Percentiles rank a stretch among this genome's conserved stretches.
phyloP scores from a whole-genome alignment of 2,888 invertebrate species.

The Macropis europaea region DNA sequence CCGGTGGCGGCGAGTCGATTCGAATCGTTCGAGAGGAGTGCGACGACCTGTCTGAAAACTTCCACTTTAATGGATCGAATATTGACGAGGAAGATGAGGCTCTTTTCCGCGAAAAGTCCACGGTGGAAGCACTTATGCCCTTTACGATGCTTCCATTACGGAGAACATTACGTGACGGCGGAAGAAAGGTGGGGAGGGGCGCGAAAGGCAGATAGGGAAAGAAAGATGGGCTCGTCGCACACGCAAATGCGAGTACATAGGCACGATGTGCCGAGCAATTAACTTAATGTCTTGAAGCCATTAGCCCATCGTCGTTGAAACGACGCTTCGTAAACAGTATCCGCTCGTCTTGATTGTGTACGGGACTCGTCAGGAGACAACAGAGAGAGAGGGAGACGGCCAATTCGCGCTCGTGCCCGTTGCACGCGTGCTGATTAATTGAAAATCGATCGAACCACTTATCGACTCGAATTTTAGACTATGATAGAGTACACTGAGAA shows the following conservation, averaged over 20 bases:
- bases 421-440: conserved; percentile 52
- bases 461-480: conserved; percentile 25
- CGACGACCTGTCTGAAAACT: conserved; percentile 43
- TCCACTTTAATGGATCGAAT: conserved; percentile 56
- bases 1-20: background rate
- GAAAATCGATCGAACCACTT: conserved; percentile 57
- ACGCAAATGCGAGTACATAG: conserved; percentile 65
- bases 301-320: conserved; percentile 63
- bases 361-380: conserved; percentile 48
- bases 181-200: conserved; percentile 24
- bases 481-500: too few species aligned
- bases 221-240: conserved; percentile 59
- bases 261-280: conserved; percentile 66
- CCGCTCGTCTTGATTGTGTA: conserved; percentile 61
- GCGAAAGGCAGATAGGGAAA: conserved; percentile 42
- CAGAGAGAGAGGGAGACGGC: conserved; percentile 16
- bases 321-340: conserved; percentile 63
- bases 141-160: conserved; percentile 61
- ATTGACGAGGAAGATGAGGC: conserved; percentile 36
- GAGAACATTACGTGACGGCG: conserved; percentile 55
- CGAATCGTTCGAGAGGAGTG: conserved; percentile 13
- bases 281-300: conserved; percentile 70
- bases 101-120: conserved; percentile 44
- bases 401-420: conserved; percentile 33
- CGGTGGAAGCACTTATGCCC: conserved; percentile 52